Conservation (phyloP, 1,140 invertebrate genomes). For the Plectrocnemia conspersa region DNA sequence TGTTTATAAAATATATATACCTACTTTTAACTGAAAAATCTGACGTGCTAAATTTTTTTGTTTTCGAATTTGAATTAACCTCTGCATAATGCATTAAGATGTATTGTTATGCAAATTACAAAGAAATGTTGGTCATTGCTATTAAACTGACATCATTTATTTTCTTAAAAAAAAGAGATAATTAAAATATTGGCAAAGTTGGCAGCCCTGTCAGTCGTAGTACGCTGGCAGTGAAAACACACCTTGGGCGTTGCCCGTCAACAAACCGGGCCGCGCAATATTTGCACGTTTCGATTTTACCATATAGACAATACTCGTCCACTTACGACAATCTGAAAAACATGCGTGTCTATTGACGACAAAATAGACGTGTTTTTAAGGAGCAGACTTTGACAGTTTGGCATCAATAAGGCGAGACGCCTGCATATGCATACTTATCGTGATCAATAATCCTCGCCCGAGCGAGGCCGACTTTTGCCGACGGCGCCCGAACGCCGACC, state of each 20-base stretch:
- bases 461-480: conserved; percentile 22
- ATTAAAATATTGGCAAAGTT: background rate
- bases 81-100: background rate
- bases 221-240: background rate
- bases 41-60: background rate
- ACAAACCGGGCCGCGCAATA: background rate
- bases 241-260: conserved; percentile 14
- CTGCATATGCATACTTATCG: conserved; percentile 18
- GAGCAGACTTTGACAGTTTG: conserved; percentile 10
- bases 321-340: too few relatives aligned
- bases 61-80: background rate
- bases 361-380: background rate
- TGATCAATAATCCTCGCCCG: conserved; percentile 33
- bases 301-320: too few relatives aligned
- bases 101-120: too few relatives aligned
- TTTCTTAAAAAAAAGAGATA: too few relatives aligned
- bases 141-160: too few relatives aligned
- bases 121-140: too few relatives aligned
- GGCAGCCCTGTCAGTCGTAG: background rate
- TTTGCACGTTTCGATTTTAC: background rate
- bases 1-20: too few relatives aligned
- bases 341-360: background rate
- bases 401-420: background rate
- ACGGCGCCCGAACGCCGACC: background rate
- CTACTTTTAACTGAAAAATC: too few relatives aligned